Evolutionary conservation across 2,888 invertebrate species (phyloP).

Genomic region (Yponomeuta sedellus): DNA sequence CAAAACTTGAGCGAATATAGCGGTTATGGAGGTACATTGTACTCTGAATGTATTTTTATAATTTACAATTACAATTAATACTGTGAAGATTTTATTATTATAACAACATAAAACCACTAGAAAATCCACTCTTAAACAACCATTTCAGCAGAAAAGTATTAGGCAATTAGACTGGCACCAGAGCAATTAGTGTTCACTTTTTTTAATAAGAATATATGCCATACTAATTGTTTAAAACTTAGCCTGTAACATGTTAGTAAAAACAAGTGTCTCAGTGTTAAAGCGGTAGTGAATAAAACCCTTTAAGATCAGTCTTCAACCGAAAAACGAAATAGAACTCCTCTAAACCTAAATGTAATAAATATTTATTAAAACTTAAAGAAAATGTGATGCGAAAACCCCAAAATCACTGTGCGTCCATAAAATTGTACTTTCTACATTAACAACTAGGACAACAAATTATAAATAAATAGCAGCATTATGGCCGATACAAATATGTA

Average conservation of each 20-base stretch:
- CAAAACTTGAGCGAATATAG: constrained; percentile 1
- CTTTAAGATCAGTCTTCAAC: constrained; percentile 71
- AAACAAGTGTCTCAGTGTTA: too few species aligned
- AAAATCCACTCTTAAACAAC: not conserved
- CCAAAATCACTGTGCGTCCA: constrained; percentile 17
- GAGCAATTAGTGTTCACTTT: not conserved
- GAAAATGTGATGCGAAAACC: constrained; percentile 26
- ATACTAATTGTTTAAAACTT: too few species aligned
- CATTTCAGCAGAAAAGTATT: not conserved
- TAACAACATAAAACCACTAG: not conserved
- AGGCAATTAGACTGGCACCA: not conserved
- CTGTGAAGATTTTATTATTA: constrained; percentile 8
- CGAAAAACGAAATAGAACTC: constrained; percentile 35
- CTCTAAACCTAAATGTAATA: not conserved
- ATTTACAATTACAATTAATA: not conserved
- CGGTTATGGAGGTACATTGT: not conserved
- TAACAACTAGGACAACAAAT: constrained; percentile 14
- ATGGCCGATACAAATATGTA: constrained; percentile 1
- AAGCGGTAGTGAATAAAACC: constrained; percentile 15
- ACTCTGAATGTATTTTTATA: not conserved
- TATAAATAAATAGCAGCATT: constrained; percentile 12
- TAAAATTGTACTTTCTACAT: constrained; percentile 37
- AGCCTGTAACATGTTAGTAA: too few species aligned
- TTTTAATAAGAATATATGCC: not conserved
- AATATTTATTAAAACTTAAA: not conserved